These are phyloP conservation scores for Drosophila suzukii DNA, from an alignment of 1,140 invertebrate genomes.

Conservation along the genomic window DNA sequence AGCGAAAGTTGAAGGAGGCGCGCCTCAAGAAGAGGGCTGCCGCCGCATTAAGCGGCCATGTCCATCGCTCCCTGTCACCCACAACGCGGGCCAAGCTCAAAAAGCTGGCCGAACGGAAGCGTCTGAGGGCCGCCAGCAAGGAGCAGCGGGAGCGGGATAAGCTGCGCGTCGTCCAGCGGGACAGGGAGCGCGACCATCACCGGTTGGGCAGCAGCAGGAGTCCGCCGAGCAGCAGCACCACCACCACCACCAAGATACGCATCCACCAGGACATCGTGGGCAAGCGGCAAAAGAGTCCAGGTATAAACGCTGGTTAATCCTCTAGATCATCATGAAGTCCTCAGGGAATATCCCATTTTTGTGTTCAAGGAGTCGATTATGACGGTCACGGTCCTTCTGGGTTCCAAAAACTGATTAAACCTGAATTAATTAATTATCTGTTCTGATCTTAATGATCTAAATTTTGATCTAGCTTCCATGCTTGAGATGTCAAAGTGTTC, in stretches of 20 bases:
- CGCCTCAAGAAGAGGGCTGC: slow-evolving; percentile 77
- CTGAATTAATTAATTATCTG: too few relatives aligned
- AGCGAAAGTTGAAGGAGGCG: slow-evolving; percentile 80
- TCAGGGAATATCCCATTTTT: neutral
- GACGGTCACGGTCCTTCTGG: too few relatives aligned
- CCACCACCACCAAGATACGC: slow-evolving; percentile 79
- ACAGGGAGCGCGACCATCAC: slow-evolving; percentile 77
- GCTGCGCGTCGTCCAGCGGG: slow-evolving; percentile 63
- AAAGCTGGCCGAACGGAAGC: slow-evolving; percentile 74
- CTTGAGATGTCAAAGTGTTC: too few relatives aligned
- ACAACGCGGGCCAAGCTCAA: slow-evolving; percentile 77
- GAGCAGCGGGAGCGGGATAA: slow-evolving; percentile 80
- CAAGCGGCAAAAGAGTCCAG: slow-evolving; percentile 76
- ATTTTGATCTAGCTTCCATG: too few relatives aligned
- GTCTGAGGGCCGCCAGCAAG: slow-evolving; percentile 72
- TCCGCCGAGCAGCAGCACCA: slow-evolving; percentile 60
- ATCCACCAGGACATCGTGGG: slow-evolving; percentile 78
- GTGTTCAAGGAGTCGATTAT: neutral
- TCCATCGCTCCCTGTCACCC: slow-evolving; percentile 70
- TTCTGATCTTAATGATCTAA: too few relatives aligned
- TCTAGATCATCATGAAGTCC: too few relatives aligned
- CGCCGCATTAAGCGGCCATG: slow-evolving; percentile 68
- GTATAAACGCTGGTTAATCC: neutral
- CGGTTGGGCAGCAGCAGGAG: slow-evolving; percentile 70
- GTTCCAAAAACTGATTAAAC: too few relatives aligned